Percentiles rank a stretch among this genome's conserved stretches.
Conservation (phyloP, 2,113 vertebrate species). For the Arenaria interpres region DNA sequence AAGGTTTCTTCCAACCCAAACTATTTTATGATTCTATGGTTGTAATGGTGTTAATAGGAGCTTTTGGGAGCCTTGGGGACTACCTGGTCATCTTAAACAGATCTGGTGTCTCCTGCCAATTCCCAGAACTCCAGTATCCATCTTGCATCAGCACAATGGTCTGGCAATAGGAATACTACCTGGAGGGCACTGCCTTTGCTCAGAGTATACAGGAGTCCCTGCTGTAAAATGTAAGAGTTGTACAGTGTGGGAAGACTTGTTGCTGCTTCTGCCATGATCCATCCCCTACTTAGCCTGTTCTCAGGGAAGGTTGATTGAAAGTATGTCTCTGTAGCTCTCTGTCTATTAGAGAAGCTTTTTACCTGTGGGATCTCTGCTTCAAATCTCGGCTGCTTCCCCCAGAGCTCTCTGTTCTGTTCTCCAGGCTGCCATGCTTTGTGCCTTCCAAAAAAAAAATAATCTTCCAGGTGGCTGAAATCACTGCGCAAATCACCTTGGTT, state of each 20-base stretch:
- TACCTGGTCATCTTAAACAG: neutral
- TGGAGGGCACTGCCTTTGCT: neutral
- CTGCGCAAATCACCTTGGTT: neutral
- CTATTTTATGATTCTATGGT: neutral
- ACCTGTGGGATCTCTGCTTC: neutral
- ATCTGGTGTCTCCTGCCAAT: neutral
- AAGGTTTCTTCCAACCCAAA: neutral
- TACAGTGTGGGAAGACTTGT: neutral
- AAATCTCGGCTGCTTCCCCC: neutral
- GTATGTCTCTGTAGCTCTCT: neutral
- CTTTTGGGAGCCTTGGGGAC: neutral
- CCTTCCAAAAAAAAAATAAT: neutral
- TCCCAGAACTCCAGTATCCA: neutral
- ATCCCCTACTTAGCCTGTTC: neutral
- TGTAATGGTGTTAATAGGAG: rapidly evolving
- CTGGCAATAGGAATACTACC: neutral
- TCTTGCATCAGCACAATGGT: rapidly evolving
- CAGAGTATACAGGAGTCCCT: neutral
- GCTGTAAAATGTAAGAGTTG: neutral
- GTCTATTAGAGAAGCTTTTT: neutral
- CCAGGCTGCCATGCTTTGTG: neutral
- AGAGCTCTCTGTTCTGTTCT: neutral
- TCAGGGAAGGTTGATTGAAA: neutral
- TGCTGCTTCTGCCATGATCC: neutral
- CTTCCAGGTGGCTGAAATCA: neutral